These are phyloP conservation scores for Apamea sordens DNA, from an alignment of 2,888 invertebrate species.

Conservation along the genomic window DNA sequence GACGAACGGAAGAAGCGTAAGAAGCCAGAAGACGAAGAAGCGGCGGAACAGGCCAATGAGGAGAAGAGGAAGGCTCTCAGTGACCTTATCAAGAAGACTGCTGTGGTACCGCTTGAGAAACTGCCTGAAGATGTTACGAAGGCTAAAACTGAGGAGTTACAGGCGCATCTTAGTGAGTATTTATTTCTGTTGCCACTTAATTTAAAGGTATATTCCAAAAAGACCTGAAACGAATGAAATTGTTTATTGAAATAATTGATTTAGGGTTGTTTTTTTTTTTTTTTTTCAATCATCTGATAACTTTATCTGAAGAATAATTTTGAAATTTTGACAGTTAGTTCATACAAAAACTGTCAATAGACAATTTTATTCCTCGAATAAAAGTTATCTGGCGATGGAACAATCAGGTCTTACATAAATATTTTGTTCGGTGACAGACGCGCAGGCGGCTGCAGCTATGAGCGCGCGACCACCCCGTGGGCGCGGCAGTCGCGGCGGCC, in stretches of 20 bases:
- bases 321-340: no score
- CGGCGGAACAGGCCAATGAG: slow-evolving; percentile 70
- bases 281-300: no score
- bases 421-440: slow-evolving; percentile 15
- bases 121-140: slow-evolving; percentile 83
- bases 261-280: no score
- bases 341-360: no score
- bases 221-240: not conserved
- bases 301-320: no score
- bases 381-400: no score
- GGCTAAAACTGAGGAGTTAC: slow-evolving; percentile 82
- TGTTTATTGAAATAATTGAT: no score
- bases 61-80: slow-evolving; percentile 73
- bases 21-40: slow-evolving; percentile 80
- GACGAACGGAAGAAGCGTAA: slow-evolving; percentile 82
- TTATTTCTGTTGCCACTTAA: not conserved
- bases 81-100: slow-evolving; percentile 82
- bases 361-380: no score
- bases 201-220: not conserved
- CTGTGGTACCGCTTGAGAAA: slow-evolving; percentile 85
- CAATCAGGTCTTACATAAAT: no score
- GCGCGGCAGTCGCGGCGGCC: slow-evolving; percentile 45
- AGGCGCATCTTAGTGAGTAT: slow-evolving; percentile 79
- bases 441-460: slow-evolving; percentile 43
- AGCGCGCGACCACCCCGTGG: slow-evolving; percentile 30